Base-by-base conservation (phyloP, 2,113 vertebrate genomes). In the Periophthalmodon schlosseri region DNA sequence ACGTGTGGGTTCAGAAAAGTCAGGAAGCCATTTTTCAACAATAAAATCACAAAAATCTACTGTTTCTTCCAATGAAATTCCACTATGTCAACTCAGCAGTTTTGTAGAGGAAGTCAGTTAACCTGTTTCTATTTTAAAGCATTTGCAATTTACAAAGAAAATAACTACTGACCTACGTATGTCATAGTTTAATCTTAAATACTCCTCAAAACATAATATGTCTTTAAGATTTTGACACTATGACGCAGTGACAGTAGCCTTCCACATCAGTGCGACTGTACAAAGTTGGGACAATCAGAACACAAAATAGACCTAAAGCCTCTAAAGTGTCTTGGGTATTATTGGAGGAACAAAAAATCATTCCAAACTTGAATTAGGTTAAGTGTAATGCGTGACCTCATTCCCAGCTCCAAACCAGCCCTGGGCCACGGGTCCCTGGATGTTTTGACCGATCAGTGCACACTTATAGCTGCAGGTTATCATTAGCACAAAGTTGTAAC, bases 371-470 rank as follows among this genome's bases (percentile, higher is more conserved):
- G 28, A 63, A 63, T 63, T 63, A 63, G 60, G 60, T 65, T 44
- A 65, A 65, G 63, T 65, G 34, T 65, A 65, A 65, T 65, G 63
- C 34, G 18, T 65, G 63, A 65, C 63, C 63, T 36, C 34, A 65
- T 65, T 65, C 63, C 15, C 34, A 36, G 63, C 63, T 65, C 63
- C 63, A 44, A 44, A 39, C 15, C 63, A 65, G 63, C 63, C 63
- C 63, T 44, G 34, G 33, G 63, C 63, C 63, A n/a, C 18, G 16
- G 63, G 18, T 36, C 34, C 63, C 34, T 63, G 60, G 60, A 63
- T 63, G 60, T 18, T 63, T 65, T 39, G 63, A 65, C 63, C 63
- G 63, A 65, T 65, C 63, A 65, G 34, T 39, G 34, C 63, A 65
- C 33, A 65, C 63, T n/a, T 34, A 34, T 63, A 63, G 60, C 60